Conservation (phyloP, 2,113 vertebrate genomes). For the Austrofundulus limnaeus region DNA sequence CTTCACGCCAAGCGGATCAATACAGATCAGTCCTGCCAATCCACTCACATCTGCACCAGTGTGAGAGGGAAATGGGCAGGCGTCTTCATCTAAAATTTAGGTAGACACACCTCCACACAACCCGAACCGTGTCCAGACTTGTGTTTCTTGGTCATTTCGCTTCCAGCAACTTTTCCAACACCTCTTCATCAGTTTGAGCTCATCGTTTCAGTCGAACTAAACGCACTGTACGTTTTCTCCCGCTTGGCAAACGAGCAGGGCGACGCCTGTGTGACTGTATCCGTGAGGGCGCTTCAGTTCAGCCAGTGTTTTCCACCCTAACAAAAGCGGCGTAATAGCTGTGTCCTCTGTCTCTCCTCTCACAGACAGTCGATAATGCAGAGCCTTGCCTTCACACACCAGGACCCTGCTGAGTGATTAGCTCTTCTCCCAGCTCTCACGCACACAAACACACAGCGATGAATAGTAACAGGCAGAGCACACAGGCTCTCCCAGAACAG, state of each 20-base stretch:
- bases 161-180: slow-evolving; percentile 17
- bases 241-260: slow-evolving; percentile 37
- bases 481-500: slow-evolving; percentile 50
- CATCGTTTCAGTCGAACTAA: slow-evolving; percentile 36
- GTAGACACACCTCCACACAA: slow-evolving; percentile 16
- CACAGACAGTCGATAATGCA: slow-evolving; percentile 72
- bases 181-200: slow-evolving; percentile 5
- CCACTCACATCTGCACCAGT: slow-evolving; percentile 55
- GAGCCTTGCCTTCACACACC: slow-evolving; percentile 72
- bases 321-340: slow-evolving; percentile 50
- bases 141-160: neutral
- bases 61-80: slow-evolving; percentile 29
- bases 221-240: slow-evolving; percentile 23
- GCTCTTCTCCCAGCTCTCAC: slow-evolving; percentile 51
- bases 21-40: slow-evolving; percentile 62
- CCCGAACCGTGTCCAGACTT: neutral
- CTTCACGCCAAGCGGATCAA: slow-evolving; percentile 55
- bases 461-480: slow-evolving; percentile 65
- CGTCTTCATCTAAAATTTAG: slow-evolving; percentile 19
- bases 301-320: slow-evolving; percentile 26
- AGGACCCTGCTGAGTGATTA: slow-evolving; percentile 76
- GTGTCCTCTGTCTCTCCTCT: slow-evolving; percentile 69
- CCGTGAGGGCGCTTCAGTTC: slow-evolving; percentile 13
- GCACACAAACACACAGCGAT: slow-evolving; percentile 46
- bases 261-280: slow-evolving; percentile 8